These are phyloP conservation scores for Asarcornis scutulata DNA, from an alignment of 2,113 vertebrate genomes.

Conservation along the genomic window DNA sequence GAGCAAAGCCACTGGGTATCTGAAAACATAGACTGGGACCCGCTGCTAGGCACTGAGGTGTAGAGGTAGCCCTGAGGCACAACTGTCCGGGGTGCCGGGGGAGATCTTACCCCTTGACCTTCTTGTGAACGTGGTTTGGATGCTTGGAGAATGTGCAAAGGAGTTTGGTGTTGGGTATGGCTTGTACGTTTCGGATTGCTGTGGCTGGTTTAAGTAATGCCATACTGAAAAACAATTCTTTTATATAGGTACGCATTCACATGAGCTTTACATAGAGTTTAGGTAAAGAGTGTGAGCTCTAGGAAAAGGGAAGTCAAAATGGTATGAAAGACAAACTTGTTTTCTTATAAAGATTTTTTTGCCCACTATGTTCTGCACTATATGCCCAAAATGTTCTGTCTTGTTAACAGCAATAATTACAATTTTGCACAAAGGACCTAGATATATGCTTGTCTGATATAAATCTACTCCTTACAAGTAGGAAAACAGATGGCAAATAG, in stretches of 20 bases:
- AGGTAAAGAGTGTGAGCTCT: neutral
- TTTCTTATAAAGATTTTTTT: neutral
- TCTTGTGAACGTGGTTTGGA: neutral
- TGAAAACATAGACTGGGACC: neutral
- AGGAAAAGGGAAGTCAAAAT: neutral
- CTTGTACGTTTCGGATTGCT: neutral
- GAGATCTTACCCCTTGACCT: neutral
- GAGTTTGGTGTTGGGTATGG: neutral
- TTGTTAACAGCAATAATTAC: neutral
- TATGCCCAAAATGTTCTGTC: neutral
- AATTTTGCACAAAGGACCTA: neutral
- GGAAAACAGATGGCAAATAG: neutral
- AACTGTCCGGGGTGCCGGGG: neutral
- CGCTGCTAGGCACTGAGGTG: accelerated
- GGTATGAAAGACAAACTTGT: neutral
- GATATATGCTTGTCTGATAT: no score
- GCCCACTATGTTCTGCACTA: neutral
- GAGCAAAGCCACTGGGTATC: neutral
- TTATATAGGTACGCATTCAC: no score
- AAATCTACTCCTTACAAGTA: accelerated
- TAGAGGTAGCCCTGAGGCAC: neutral
- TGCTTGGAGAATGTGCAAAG: accelerated
- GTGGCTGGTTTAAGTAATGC: neutral
- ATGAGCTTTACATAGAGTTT: neutral
- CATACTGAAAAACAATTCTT: neutral